These are phyloP conservation scores for Pomatostomus ruficeps DNA, from an alignment of 2,113 vertebrate genomes.

Conservation along the genomic window DNA sequence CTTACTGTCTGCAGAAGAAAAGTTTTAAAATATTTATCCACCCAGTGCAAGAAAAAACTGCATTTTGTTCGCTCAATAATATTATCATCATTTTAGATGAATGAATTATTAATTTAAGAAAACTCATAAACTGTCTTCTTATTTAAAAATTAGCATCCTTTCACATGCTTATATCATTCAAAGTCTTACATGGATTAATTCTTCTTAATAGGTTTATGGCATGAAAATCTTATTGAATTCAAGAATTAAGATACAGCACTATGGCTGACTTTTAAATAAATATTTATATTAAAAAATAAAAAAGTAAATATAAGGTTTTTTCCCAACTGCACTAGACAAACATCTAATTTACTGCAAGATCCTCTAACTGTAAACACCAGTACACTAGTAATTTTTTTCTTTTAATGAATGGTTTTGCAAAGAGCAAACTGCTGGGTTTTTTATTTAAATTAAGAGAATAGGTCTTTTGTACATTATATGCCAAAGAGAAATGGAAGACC, in stretches of 20 bases:
- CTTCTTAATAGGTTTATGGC: background rate
- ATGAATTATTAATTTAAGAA: background rate
- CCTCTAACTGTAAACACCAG: background rate
- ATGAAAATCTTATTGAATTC: background rate
- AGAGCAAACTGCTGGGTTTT: background rate
- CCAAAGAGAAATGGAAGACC: background rate
- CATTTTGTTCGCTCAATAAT: background rate
- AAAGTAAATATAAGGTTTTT: background rate
- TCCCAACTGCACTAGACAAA: background rate
- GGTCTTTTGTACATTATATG: background rate
- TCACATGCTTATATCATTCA: background rate
- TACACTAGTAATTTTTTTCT: background rate
- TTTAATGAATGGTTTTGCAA: background rate
- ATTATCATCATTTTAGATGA: background rate
- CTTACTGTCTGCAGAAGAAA: background rate
- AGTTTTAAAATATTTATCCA: background rate
- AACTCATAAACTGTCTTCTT: background rate
- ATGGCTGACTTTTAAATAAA: slow-evolving; percentile 19
- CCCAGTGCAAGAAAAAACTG: background rate
- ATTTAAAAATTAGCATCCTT: background rate
- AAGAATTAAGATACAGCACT: background rate
- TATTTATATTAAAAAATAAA: background rate
- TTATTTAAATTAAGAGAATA: slow-evolving; percentile 27
- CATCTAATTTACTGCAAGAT: background rate
- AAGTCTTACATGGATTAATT: background rate